These are phyloP conservation scores for Toxostoma redivivum DNA, from an alignment of 2,113 vertebrate species.

Conservation along the genomic window DNA sequence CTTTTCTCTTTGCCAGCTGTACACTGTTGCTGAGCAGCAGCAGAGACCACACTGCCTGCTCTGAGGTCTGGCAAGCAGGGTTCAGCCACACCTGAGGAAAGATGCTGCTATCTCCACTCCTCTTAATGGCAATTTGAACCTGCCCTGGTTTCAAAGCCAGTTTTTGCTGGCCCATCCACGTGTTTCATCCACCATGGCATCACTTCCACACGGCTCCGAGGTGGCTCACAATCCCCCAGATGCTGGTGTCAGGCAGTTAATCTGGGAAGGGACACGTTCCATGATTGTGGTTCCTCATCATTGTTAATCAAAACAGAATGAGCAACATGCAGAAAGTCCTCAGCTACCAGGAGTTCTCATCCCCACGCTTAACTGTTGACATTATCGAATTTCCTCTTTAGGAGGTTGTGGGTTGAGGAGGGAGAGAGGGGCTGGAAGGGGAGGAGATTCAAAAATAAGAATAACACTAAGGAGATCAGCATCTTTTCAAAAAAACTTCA, in stretches of 20 bases:
- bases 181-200: neutral
- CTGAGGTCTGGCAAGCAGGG: neutral
- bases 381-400: neutral
- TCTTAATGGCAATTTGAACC: neutral
- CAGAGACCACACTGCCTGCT: neutral
- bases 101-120: neutral
- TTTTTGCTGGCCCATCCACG: neutral
- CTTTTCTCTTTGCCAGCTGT: neutral
- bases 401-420: neutral
- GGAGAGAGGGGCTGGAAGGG: neutral
- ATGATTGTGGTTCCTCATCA: neutral
- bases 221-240: neutral
- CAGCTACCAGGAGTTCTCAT: neutral
- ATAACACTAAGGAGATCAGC: neutral
- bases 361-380: neutral
- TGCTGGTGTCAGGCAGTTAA: neutral
- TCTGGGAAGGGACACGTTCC: neutral
- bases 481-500: neutral
- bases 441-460: neutral
- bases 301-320: neutral
- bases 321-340: neutral
- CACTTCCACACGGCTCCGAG: accelerated
- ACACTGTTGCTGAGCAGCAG: neutral
- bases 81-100: neutral
- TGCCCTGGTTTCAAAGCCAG: neutral